A percentile compares a stretch with the other conserved stretches of the same genome.
Conservation (phyloP, 2,888 invertebrate species). For the Hydrotaea cyrtoneurina region DNA sequence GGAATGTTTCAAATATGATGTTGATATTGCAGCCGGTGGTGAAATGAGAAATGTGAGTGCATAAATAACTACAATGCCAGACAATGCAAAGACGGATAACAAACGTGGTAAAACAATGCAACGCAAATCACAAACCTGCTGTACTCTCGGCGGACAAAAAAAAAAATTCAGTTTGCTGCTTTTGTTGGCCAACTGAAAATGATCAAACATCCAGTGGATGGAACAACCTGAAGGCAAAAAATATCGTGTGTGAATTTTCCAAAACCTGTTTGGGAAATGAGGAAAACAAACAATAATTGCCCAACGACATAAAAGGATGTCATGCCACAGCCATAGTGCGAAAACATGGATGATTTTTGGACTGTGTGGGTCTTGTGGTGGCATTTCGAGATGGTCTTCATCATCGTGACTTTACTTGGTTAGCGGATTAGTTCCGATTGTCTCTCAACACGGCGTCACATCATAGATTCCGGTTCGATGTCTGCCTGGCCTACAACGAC, state of each 20-base stretch:
- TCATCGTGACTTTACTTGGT: slow-evolving; percentile 5
- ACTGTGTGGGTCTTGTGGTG: not conserved
- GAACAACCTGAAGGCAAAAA: not conserved
- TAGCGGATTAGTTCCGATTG: not conserved
- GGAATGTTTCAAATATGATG: slow-evolving; percentile 10
- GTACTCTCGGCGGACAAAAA: too few species aligned
- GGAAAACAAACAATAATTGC: slow-evolving; percentile 32
- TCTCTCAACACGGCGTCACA: not conserved
- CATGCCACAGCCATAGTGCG: not conserved
- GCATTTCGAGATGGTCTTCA: not conserved
- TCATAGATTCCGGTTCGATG: not conserved
- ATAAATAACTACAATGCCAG: too few species aligned
- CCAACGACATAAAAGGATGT: not conserved
- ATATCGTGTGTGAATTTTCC: slow-evolving; percentile 32
- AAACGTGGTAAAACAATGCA: too few species aligned
- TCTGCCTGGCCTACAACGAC: not conserved
- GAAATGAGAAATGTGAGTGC: not conserved
- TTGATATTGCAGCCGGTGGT: not conserved
- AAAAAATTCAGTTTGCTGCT: too few species aligned
- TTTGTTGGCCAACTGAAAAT: too few species aligned
- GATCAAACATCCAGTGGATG: not conserved
- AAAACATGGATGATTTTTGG: not conserved
- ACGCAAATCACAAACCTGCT: too few species aligned
- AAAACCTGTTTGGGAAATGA: slow-evolving; percentile 26
- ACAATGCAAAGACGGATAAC: too few species aligned